A percentile compares a stretch with the other conserved stretches of the same genome.
Conservation (phyloP, 1,140 invertebrate genomes). For the Polypedilum pembai region DNA sequence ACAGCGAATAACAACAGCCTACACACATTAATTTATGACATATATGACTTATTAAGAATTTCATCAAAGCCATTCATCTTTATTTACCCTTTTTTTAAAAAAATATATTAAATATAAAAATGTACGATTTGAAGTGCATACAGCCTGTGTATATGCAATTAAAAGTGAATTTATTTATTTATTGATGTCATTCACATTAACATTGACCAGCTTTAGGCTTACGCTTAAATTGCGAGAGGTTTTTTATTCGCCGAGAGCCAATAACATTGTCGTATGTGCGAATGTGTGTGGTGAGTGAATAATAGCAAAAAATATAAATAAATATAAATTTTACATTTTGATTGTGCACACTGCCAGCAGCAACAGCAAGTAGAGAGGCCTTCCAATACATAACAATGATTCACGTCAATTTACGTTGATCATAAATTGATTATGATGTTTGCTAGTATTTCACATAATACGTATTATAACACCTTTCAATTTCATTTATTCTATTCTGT, state of each 20-base stretch:
- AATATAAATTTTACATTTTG: too few species aligned
- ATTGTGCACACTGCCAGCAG: background rate
- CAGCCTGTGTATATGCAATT: constrained; percentile 8
- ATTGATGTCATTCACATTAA: constrained; percentile 9
- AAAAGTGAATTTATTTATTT: constrained; percentile 8
- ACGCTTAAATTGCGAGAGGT: background rate
- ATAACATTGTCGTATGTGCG: background rate
- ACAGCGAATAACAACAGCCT: background rate
- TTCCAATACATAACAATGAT: background rate
- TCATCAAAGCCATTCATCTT: background rate
- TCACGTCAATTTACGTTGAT: background rate
- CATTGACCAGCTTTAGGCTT: constrained; percentile 6
- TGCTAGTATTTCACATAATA: background rate
- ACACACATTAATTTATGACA: background rate
- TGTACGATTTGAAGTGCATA: background rate
- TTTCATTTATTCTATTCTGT: background rate
- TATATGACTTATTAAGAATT: background rate
- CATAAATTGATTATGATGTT: background rate
- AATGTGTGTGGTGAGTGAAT: too few species aligned
- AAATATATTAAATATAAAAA: too few species aligned
- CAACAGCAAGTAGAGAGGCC: background rate
- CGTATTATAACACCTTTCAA: background rate
- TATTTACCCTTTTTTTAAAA: too few species aligned
- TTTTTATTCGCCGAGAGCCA: background rate
- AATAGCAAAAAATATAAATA: too few species aligned